Evolutionary conservation across 2,113 vertebrate genomes (phyloP), one percentile per base, ranked within the genome.

Genomic region (Anhinga rufa): DNA sequence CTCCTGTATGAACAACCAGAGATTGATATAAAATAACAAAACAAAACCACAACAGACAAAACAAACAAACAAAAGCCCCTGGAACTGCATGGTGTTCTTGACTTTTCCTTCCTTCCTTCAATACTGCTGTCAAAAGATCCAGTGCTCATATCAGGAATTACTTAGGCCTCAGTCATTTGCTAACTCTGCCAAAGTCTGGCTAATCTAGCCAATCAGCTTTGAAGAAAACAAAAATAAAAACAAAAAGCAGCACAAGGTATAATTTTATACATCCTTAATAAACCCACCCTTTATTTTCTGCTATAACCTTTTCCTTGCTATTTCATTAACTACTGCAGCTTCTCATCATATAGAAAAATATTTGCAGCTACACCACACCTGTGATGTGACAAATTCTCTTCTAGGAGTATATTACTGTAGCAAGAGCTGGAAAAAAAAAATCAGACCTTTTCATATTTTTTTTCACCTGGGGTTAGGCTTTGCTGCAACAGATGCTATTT

Each of bases 171-270:
- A 97, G 94, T 97, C 95, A 95, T 96, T 89, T 97, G 97, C 97
- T 97, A 98, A 98, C 90, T 98, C 97, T 97, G 97, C 98, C 94
- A 79, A 97, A 96, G 96, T 97, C 97, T 97, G 97, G 98, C 98
- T 98, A 98, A 97, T 97, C 97, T 98, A 97, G 98, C 98, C 98
- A 98, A 96, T 87, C 96, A 98, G 97, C 97, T 98, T 97, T 96
- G 88, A 98, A 98, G 95, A 97, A 98, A 98, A 97, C 58, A 95
- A 97, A 97, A 97, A 95, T 68, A 94, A 95, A 97, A 98, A 86
- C 77, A 96, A 97, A 97, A 98, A 98, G 98, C 98, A 98, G 98
- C 98, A 98, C 97, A 98, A 97, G 92, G 95, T 98, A 91, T 97
- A 98, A 97, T 97, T 97, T 98, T 97, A 92, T 94, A 97, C 97